These are phyloP conservation scores for Ennomos quercinarius DNA, from an alignment of 2,888 invertebrate genomes.

Conservation along the genomic window DNA sequence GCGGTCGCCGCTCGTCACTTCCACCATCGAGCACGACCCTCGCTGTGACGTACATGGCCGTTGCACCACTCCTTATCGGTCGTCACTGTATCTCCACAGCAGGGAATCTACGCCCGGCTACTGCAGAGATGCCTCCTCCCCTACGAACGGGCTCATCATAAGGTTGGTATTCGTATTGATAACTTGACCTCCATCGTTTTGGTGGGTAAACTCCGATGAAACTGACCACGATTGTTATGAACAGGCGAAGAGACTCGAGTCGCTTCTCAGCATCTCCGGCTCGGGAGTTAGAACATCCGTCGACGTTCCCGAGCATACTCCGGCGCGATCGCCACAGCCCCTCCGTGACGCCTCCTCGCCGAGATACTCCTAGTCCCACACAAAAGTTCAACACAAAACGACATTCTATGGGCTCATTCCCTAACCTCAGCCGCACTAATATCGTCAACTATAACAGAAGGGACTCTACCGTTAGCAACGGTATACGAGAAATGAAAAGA, in stretches of 20 bases:
- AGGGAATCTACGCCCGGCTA: conserved; percentile 85
- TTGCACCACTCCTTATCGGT: conserved; percentile 74
- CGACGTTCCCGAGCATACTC: conserved; percentile 88
- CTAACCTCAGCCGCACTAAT: conserved; percentile 71
- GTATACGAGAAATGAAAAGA: conserved; percentile 79
- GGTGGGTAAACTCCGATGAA: conserved; percentile 13
- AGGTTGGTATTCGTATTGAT: conserved; percentile 59
- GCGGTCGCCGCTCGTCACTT: conserved; percentile 75
- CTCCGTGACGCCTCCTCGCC: conserved; percentile 76
- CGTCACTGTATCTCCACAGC: conserved; percentile 77
- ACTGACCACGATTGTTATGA: conserved; percentile 46
- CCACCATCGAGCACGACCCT: conserved; percentile 84
- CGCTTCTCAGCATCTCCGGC: conserved; percentile 84
- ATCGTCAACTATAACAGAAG: conserved; percentile 74
- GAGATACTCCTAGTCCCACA: conserved; percentile 80
- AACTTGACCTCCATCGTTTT: neutral
- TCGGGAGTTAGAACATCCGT: conserved; percentile 88
- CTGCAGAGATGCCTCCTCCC: conserved; percentile 82
- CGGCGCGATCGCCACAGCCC: conserved; percentile 85
- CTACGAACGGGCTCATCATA: conserved; percentile 78
- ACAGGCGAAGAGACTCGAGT: conserved; percentile 86
- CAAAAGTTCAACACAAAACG: conserved; percentile 69
- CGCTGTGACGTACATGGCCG: conserved; percentile 91
- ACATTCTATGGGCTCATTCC: conserved; percentile 77
- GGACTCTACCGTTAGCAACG: conserved; percentile 71